phyloP scores from a whole-genome alignment of 2,113 vertebrate genomes.

The Nycticorax nycticorax region DNA sequence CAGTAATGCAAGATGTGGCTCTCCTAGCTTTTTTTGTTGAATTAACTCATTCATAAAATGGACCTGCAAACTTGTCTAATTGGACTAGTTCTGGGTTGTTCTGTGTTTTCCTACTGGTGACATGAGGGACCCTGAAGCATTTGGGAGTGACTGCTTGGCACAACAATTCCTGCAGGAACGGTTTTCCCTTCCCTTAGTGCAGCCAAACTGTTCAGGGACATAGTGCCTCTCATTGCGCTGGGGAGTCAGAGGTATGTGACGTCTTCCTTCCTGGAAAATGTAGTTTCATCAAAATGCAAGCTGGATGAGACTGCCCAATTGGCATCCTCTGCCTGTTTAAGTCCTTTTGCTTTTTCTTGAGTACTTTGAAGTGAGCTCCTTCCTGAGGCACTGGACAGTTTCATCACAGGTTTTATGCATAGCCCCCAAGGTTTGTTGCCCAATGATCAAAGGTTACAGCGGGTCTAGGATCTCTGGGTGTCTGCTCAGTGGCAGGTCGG shows the following conservation, averaged over 20 bases:
- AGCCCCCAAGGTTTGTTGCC: not conserved
- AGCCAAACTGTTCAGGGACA: not conserved
- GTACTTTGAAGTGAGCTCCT: not conserved
- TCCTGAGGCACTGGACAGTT: not conserved
- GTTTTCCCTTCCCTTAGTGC: not conserved
- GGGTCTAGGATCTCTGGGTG: not conserved
- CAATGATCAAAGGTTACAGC: accelerated
- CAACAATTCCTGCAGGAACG: not conserved
- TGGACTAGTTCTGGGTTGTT: not conserved
- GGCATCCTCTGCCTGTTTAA: not conserved
- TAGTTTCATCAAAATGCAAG: not conserved
- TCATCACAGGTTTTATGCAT: not conserved
- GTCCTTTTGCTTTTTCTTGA: not conserved
- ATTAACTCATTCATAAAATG: not conserved
- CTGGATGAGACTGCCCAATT: not conserved
- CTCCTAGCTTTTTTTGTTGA: not conserved
- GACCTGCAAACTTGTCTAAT: not conserved
- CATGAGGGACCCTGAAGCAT: not conserved
- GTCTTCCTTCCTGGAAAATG: not conserved
- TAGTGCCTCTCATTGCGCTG: not conserved
- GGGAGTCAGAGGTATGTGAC: not conserved
- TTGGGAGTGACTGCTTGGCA: not conserved
- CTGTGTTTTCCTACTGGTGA: not conserved
- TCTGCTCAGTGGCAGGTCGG: not conserved
- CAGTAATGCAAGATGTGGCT: not conserved